phyloP scores from a whole-genome alignment of 2,797 vertebrate species.

The Gymnoscopelus braueri region DNA sequence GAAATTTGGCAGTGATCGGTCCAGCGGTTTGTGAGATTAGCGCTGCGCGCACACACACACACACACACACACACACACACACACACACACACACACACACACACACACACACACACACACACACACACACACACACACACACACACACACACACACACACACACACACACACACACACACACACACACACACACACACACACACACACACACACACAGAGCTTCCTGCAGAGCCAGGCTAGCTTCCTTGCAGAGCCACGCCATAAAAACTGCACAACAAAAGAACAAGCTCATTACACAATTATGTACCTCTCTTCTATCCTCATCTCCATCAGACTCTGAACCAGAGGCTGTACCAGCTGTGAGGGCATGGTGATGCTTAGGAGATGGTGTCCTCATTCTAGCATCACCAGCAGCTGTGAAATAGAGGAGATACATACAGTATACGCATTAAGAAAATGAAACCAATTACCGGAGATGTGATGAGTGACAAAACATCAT shows the following conservation, averaged over 20 bases:
- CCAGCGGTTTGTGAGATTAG: too few relatives aligned
- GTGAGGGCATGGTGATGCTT: conserved; percentile 91
- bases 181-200: too few relatives aligned
- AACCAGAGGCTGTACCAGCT: conserved; percentile 87
- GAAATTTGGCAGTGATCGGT: too few relatives aligned
- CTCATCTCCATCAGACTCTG: conserved; percentile 94
- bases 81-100: too few relatives aligned
- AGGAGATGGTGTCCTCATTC: conserved; percentile 87
- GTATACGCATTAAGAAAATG: neutral
- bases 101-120: too few relatives aligned
- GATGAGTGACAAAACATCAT: neutral
- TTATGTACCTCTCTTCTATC: conserved; percentile 87
- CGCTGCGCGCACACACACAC: too few relatives aligned
- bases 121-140: too few relatives aligned
- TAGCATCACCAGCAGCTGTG: conserved; percentile 81
- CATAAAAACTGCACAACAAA: neutral
- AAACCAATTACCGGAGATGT: neutral
- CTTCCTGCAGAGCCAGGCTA: neutral
- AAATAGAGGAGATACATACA: conserved; percentile 63
- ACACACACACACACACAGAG: too few relatives aligned
- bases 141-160: too few relatives aligned
- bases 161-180: too few relatives aligned
- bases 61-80: too few relatives aligned
- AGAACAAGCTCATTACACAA: neutral
- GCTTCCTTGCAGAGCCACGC: conserved; percentile 1